These are phyloP conservation scores for Eumerus sabulonum DNA, from an alignment of 2,888 invertebrate genomes.

Conservation along the genomic window DNA sequence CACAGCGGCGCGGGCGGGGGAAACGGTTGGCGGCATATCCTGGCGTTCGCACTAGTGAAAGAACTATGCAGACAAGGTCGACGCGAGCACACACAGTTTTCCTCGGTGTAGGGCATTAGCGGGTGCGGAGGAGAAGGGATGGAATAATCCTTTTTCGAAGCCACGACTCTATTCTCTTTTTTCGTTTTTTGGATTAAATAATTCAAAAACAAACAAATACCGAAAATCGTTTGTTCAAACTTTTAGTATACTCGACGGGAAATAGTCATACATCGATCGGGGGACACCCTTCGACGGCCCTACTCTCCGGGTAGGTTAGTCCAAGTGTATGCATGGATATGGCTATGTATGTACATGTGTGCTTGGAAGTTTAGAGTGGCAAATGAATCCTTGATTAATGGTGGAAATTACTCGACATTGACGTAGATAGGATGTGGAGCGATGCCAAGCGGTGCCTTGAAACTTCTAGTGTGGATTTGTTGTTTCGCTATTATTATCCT, in stretches of 20 bases:
- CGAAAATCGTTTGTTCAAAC: slow-evolving; percentile 42
- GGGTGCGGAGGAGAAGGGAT: background rate
- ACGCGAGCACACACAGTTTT: no score
- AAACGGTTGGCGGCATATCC: no score
- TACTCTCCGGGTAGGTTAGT: no score
- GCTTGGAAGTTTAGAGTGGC: no score
- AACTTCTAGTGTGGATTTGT: slow-evolving; percentile 3
- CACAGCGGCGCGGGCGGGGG: no score
- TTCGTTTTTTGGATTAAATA: slow-evolving; percentile 46
- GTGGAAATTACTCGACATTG: slow-evolving; percentile 39
- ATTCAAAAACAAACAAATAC: slow-evolving; percentile 51
- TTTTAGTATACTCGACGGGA: slow-evolving; percentile 21
- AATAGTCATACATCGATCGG: background rate
- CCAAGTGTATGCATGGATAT: no score
- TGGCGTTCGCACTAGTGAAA: background rate
- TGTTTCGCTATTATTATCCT: no score
- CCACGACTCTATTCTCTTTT: no score
- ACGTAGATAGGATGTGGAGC: slow-evolving; percentile 25
- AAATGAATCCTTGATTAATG: slow-evolving; percentile 42
- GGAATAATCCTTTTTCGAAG: slow-evolving; percentile 46
- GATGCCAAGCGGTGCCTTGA: slow-evolving; percentile 30
- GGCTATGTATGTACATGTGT: no score
- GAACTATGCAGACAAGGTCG: slow-evolving; percentile 26
- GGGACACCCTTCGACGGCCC: no score
- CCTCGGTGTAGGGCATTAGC: no score